Base-by-base conservation (phyloP, 1,140 invertebrate species). In the Subanguina moxae region DNA sequence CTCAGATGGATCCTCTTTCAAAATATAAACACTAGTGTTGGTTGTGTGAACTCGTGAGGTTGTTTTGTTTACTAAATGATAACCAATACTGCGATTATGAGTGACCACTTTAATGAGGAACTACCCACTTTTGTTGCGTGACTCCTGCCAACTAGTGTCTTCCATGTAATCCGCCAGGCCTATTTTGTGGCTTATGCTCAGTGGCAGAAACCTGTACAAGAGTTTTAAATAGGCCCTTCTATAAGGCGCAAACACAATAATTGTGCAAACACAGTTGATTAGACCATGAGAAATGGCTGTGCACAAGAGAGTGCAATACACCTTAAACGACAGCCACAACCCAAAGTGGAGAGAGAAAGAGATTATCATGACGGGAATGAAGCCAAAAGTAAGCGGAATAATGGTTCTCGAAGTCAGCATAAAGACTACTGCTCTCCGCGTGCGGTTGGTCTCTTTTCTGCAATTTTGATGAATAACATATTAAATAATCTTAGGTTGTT, bases 311-410 rank as follows among this genome's bases (percentile, higher is more conserved):
- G 27, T 15, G 19, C 62, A 64, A 56, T 64, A 58, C n/a, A 64
- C 32, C n/a, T 23, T 7, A 62, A 59, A 64, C 1, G 23, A 7
- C 7, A 56, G 57, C 28, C 28, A 61, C 5, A 58, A 13, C 11
- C 62, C 62, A 62, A 56, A 58, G n/a, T 25, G 25, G n/a, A 58
- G 21, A 3, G 56, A 48, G 62, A 48, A 15, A n/a, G 63, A 65
- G 42, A 64, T 63, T 23, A 64, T 48, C 62, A 64, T 64, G 17
- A 64, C 57, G 1, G 62, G 62, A 19, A 64, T n/a, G n/a, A 64
- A 64, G 42, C 62, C 62, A 38, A 64, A 62, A n/a, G 27, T 58
- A 1, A 64, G 57, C 27, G 62, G 62, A 1, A 64, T 56, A 38
- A 19, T 19, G 23, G 27, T 28, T 21, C 62, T 23, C 8, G 62